Conservation (phyloP, 2,888 invertebrate genomes). For the Beris chalybata region DNA sequence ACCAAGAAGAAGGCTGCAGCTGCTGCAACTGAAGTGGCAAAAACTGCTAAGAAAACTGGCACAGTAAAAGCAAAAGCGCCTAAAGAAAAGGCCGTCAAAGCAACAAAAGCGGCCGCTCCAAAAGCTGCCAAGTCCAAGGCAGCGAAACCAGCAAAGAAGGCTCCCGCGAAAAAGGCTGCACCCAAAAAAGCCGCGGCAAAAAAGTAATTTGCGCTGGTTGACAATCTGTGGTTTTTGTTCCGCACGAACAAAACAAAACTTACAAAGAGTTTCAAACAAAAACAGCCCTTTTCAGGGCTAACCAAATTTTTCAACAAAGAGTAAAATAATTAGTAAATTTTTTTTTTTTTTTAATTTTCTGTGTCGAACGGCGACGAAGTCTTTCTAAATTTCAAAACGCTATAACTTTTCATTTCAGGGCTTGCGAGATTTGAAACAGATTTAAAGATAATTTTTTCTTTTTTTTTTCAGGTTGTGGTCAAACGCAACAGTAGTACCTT, state of each 20-base stretch:
- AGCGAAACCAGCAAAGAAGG: slow-evolving; percentile 19
- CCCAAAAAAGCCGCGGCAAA: slow-evolving; percentile 18
- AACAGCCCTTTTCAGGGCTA: slow-evolving; percentile 28
- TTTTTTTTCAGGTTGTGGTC: too few relatives aligned
- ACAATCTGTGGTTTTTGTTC: neutral
- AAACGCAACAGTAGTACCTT: too few relatives aligned
- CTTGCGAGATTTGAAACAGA: too few relatives aligned
- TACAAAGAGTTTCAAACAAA: neutral
- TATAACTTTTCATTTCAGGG: too few relatives aligned
- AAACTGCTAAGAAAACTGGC: slow-evolving; percentile 14
- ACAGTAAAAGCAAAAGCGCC: slow-evolving; percentile 15
- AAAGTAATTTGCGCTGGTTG: slow-evolving; percentile 10
- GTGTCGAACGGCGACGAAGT: too few relatives aligned
- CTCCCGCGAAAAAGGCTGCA: slow-evolving; percentile 20
- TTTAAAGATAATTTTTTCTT: too few relatives aligned
- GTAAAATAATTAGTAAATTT: neutral
- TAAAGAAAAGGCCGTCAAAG: slow-evolving; percentile 7
- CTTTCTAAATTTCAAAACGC: too few relatives aligned
- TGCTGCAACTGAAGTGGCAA: neutral
- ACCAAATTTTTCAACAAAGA: slow-evolving; percentile 4
- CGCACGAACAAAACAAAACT: too few relatives aligned
- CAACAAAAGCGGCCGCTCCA: neutral
- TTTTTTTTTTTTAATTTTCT: neutral
- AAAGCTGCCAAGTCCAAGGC: slow-evolving; percentile 4
- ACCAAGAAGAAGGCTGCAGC: slow-evolving; percentile 2